Evolutionary conservation across 2,888 invertebrate genomes (phyloP), one percentile per base, ranked within the genome.

Genomic region (Priapulus caudatus): DNA sequence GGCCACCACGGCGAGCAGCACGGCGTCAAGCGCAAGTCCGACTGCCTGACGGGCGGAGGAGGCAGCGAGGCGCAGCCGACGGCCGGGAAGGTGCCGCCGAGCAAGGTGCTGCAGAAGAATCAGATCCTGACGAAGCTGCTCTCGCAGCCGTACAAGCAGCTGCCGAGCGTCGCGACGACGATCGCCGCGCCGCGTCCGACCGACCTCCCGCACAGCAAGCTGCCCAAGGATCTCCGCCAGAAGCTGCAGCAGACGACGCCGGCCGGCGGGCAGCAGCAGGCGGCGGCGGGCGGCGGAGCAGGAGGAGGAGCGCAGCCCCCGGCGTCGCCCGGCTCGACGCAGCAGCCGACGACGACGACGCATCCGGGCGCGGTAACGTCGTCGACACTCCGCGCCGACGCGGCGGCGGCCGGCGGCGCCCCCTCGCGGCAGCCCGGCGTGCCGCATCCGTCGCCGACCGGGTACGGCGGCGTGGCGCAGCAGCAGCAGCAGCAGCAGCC

Each of bases 111-210:
- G 10, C 33, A 33, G 33, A 33, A 33, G n/a, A 33, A 33, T 33
- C 33, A 33, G 33, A 33, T 33, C n/a, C n/a, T 33, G 33, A 33
- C 33, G 33, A 33, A 33, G 33, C n/a, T 33, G 33, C n/a, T 33
- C 10, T 33, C 33, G n/a, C 33, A 33, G n/a, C 33, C 33, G 10
- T 33, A 33, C 33, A 33, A 33, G n/a, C 33, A 33, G 33, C n/a
- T 33, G n/a, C 33, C 33, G n/a, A 33, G 33, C n/a, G 33, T 33
- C n/a, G 33, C 33, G n/a, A 33, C 33, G n/a, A 33, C 33, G 10
- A 33, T 33, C 10, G 33, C 33, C n/a, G 33, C 33, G n/a, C 33
- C 33, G n/a, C 33, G 33, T 33, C 33, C 33, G 33, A 33, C 33
- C n/a, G 33, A 33, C n/a, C 33, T 33, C 10, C 33, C 33, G n/a